phyloP scores from a whole-genome alignment of 2,888 invertebrate genomes.

The Mythimna lalbum region DNA sequence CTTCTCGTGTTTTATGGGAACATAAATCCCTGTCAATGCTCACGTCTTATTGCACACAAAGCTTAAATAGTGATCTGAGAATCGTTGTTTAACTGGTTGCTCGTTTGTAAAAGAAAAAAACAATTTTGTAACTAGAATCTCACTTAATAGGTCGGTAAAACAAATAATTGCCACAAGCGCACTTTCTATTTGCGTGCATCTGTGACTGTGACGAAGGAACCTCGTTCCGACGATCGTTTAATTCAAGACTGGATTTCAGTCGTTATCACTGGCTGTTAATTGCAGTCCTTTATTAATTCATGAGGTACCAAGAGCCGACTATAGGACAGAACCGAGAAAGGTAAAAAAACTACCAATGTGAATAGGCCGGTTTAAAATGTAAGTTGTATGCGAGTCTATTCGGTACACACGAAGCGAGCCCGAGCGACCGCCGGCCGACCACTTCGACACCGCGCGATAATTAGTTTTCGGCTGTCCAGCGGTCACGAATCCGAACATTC shows the following conservation, averaged over 20 bases:
- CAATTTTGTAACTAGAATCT: slow-evolving; percentile 21
- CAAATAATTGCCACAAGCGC: slow-evolving; percentile 55
- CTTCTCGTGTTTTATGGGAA: slow-evolving; percentile 52
- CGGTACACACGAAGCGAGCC: slow-evolving; percentile 58
- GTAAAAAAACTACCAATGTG: slow-evolving; percentile 45
- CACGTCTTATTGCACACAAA: slow-evolving; percentile 30
- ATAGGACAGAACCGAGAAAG: slow-evolving; percentile 15
- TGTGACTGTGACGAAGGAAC: slow-evolving; percentile 12
- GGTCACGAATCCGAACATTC: slow-evolving; percentile 84
- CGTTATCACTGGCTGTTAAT: slow-evolving; percentile 19
- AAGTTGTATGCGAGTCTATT: slow-evolving; percentile 54
- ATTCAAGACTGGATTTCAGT: slow-evolving; percentile 22
- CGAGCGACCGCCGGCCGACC: slow-evolving; percentile 49
- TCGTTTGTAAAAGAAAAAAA: slow-evolving; percentile 6
- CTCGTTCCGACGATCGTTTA: slow-evolving; percentile 7
- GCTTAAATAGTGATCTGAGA: slow-evolving; percentile 4
- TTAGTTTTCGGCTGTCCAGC: slow-evolving; percentile 82
- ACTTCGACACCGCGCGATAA: slow-evolving; percentile 77
- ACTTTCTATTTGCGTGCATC: slow-evolving; percentile 55
- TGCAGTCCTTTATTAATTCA: slow-evolving; percentile 38
- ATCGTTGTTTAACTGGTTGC: slow-evolving; percentile 1
- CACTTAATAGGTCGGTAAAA: slow-evolving; percentile 32
- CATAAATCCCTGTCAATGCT: slow-evolving; percentile 46
- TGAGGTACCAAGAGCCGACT: slow-evolving; percentile 10
- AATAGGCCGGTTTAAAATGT: slow-evolving; percentile 47